Conservation (phyloP, 35 echinoderm and acorn worm genomes). For the Patiria miniata region DNA sequence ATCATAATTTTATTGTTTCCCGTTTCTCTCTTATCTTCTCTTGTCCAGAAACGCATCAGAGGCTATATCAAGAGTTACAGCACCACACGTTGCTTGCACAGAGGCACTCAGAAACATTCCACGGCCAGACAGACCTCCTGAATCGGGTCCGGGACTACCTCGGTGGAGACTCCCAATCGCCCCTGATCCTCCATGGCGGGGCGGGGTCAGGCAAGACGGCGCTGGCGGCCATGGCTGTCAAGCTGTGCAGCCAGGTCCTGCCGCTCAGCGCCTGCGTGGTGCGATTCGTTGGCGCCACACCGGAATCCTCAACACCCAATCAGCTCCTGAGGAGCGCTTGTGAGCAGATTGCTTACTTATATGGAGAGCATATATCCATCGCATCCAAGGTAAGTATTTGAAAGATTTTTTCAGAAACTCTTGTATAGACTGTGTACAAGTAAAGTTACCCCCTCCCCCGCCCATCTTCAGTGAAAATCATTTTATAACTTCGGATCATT, state of each 20-base stretch:
- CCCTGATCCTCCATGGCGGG: conserved; percentile 79
- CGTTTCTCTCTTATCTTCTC: conserved; percentile 8
- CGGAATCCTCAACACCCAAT: conserved; percentile 68
- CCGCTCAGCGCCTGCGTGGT: conserved; percentile 73
- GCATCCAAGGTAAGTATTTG: conserved; percentile 69
- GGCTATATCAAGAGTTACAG: conserved; percentile 73
- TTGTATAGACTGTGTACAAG: too few species aligned
- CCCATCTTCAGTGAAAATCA: too few species aligned
- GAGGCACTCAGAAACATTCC: conserved; percentile 75
- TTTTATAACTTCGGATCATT: too few species aligned
- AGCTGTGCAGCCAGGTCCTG: conserved; percentile 41
- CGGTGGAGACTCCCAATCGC: conserved; percentile 51
- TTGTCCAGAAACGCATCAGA: conserved; percentile 64
- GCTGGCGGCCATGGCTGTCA: conserved; percentile 67
- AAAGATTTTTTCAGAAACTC: too few species aligned
- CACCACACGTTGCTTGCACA: conserved; percentile 70
- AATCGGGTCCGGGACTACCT: conserved; percentile 72
- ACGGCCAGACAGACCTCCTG: conserved; percentile 66
- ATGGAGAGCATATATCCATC: conserved; percentile 94
- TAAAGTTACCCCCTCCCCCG: too few species aligned
- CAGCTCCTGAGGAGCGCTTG: conserved; percentile 86
- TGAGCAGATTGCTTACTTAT: conserved; percentile 92
- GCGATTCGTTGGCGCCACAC: conserved; percentile 79
- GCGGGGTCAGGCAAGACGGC: conserved; percentile 83
- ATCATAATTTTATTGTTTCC: too few species aligned